phyloP scores from a whole-genome alignment of 2,113 vertebrate species.

The Delphinapterus leucas region DNA sequence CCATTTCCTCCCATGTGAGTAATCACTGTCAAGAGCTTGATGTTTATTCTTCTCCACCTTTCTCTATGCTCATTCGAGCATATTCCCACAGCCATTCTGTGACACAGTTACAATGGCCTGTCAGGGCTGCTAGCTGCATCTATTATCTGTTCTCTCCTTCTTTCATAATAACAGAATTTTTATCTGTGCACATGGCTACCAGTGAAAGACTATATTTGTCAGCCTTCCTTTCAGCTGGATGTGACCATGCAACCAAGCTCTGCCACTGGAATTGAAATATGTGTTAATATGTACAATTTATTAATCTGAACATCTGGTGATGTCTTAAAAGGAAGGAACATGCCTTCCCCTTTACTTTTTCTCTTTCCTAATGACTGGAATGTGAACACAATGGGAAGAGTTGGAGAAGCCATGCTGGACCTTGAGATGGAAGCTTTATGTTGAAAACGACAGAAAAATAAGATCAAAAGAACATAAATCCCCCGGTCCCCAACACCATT shows the following conservation, averaged over 20 bases:
- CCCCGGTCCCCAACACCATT: background rate
- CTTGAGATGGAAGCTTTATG: background rate
- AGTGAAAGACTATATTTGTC: background rate
- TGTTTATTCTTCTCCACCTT: background rate
- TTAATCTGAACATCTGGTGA: background rate
- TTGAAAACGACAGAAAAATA: background rate
- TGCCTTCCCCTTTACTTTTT: background rate
- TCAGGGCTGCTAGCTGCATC: background rate
- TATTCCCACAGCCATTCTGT: background rate
- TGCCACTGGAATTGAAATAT: background rate
- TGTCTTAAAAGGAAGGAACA: background rate
- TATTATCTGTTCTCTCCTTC: background rate
- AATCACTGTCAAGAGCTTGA: background rate
- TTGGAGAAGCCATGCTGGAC: background rate
- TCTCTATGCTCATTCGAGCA: background rate
- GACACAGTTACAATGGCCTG: background rate
- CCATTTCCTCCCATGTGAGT: background rate
- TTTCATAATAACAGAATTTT: background rate
- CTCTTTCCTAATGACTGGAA: background rate
- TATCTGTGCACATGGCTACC: background rate
- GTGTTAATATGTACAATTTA: background rate
- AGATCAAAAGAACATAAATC: background rate
- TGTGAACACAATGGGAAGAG: background rate
- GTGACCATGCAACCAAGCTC: background rate
- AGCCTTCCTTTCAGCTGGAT: background rate